These are phyloP conservation scores for Chaetogeoica ovagalla DNA, from an alignment of 2,888 invertebrate genomes.

Conservation along the genomic window DNA sequence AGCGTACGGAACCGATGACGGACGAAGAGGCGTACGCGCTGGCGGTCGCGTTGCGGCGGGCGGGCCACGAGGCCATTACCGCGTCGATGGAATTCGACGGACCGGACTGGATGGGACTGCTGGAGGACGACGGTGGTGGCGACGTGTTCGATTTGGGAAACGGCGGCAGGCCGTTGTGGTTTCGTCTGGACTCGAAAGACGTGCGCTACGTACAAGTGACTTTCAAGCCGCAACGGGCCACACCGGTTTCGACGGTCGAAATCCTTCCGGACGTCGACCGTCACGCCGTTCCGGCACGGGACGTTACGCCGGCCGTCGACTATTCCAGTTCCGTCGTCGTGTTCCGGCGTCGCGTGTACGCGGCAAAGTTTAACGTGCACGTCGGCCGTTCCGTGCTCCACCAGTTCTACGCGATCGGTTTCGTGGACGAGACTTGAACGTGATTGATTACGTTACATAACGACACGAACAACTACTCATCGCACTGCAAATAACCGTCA, in stretches of 20 bases:
- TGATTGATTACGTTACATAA: too few species aligned
- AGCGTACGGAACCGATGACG: not conserved
- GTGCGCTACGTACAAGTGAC: constrained; percentile 4
- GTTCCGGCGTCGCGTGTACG: constrained; percentile 15
- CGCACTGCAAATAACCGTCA: too few species aligned
- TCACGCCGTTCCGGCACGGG: not conserved
- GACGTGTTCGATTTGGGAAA: constrained; percentile 33
- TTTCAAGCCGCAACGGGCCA: not conserved
- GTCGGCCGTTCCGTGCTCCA: constrained; percentile 22
- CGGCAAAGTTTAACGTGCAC: constrained; percentile 38
- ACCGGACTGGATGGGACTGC: not conserved
- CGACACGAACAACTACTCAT: too few species aligned
- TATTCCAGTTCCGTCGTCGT: not conserved
- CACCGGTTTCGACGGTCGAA: not conserved
- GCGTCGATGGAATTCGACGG: not conserved
- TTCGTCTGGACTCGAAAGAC: not conserved
- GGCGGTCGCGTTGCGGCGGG: not conserved
- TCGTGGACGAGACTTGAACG: not conserved
- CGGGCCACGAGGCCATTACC: too few species aligned
- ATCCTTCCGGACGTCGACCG: too few species aligned
- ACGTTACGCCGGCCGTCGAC: not conserved
- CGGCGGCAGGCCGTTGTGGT: constrained; percentile 6
- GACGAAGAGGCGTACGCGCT: not conserved
- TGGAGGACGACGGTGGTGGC: too few species aligned
- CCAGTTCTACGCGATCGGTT: constrained; percentile 11